Base-by-base conservation (phyloP, 2,797 vertebrate species). In the Typhlichthys eigenmanni region DNA sequence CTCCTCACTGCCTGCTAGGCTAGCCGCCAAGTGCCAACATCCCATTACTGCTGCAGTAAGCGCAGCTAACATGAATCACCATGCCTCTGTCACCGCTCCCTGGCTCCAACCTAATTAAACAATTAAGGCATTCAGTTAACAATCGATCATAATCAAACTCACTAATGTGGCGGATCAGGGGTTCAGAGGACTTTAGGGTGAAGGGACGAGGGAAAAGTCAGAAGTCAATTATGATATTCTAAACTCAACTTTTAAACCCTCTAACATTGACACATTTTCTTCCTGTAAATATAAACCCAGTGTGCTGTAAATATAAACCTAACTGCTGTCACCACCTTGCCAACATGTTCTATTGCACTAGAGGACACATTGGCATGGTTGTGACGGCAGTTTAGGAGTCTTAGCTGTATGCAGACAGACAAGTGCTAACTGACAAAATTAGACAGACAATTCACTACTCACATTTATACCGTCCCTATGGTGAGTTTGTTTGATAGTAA, bases 41-140 rank as follows among this genome's bases (percentile, higher is more conserved):
- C 43, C 84, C 78, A 82, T 91, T 85, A 84, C 72, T 73, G 79
- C 60, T 68, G 77, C 70, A 82, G 79, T 75, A 85, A 87, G 84
- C 83, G 79, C 77, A 78, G 74, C 74, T 75, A 81, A 87, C 83
- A 91, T 89, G 88, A 92, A 90, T 91, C 91, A 85, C 68, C 60
- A 80, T 38, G 62, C 80, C 85, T 87, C 87, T 88, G 88, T 84
- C 87, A 82, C 75, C 62, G 82, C 82, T 71, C 82, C 76, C 83
- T 83, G 72, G 66, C 74, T 79, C 68, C 73, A 85, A 76, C 83
- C 82, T 85, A 87, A 90, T 91, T 89, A 88, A 89, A 88, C 88
- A 91, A 91, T 92, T 88, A 90, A 84, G 85, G 68, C 80, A 84
- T 82, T 89, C 86, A 80, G 84, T 84, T 87, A 86, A 86, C 80